phyloP scores from a whole-genome alignment of 2,797 vertebrate genomes.

The Lepus townsendii region DNA sequence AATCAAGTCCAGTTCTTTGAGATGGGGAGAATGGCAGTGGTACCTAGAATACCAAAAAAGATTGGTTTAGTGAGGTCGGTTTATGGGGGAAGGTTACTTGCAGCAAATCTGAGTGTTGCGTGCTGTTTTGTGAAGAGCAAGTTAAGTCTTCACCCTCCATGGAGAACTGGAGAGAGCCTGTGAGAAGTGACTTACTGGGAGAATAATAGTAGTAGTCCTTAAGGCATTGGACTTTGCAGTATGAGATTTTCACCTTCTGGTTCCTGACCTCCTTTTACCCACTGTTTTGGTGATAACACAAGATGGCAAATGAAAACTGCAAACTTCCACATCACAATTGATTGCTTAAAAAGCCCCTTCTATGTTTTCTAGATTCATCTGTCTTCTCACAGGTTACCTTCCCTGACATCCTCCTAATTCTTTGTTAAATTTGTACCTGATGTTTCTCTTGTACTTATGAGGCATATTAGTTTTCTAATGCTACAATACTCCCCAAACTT shows the following conservation, averaged over 20 bases:
- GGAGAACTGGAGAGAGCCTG: neutral
- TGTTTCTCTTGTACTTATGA: conserved; percentile 12
- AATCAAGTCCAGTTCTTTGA: neutral
- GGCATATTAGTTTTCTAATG: conserved; percentile 17
- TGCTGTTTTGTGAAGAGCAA: neutral
- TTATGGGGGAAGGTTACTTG: neutral
- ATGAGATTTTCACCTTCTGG: neutral
- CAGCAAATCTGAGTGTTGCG: neutral
- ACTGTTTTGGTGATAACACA: conserved; percentile 1
- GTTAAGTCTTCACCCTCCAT: neutral
- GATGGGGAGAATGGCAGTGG: neutral
- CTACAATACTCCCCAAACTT: neutral
- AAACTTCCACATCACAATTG: neutral
- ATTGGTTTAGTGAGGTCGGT: neutral
- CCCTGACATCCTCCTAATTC: neutral
- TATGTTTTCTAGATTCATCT: conserved; percentile 30
- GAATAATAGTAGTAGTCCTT: neutral
- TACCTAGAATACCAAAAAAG: neutral
- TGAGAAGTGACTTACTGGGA: neutral
- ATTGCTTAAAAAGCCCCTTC: neutral
- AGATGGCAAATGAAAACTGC: conserved; percentile 11
- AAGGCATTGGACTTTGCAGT: neutral
- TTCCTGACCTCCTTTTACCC: neutral
- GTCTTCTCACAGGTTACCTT: neutral
- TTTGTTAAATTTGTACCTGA: conserved; percentile 17